Percentiles rank a stretch among this genome's conserved stretches.
phyloP scores from a whole-genome alignment of 2,113 vertebrate genomes.

The Microtus ochrogaster region DNA sequence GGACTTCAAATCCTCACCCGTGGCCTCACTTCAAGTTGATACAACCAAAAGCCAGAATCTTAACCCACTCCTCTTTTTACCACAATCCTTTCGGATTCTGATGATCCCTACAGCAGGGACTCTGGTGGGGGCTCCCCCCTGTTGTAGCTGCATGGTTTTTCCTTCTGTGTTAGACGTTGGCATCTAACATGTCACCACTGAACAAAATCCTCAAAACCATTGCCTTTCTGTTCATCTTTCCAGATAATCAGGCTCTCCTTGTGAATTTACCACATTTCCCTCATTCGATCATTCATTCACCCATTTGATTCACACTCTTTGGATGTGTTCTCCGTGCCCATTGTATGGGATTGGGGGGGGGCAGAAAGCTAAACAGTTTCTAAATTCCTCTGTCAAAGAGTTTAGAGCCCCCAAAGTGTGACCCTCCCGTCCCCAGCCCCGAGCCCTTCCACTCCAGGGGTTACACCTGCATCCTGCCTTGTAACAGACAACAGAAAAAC shows the following conservation, averaged over 20 bases:
- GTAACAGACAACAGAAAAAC: constrained; percentile 84
- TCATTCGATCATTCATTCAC: not conserved
- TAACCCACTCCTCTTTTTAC: not conserved
- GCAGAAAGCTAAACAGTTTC: not conserved
- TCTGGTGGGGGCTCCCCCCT: not conserved
- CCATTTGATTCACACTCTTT: not conserved
- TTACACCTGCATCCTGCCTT: not conserved
- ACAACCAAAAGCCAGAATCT: not conserved
- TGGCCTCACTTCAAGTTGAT: not conserved
- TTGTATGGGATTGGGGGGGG: not conserved
- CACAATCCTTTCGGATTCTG: not conserved
- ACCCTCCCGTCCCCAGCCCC: not conserved
- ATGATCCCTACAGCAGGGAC: too few species aligned
- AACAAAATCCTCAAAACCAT: not conserved
- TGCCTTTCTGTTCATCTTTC: not conserved
- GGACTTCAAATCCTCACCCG: not conserved
- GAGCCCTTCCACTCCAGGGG: not conserved
- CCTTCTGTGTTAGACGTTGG: not conserved
- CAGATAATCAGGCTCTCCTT: not conserved
- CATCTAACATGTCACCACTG: not conserved
- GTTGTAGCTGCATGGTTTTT: not conserved
- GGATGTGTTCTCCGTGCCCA: not conserved
- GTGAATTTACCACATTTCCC: not conserved
- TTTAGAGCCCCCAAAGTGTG: not conserved
- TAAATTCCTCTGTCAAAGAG: not conserved